Base-by-base conservation (phyloP, 1,140 invertebrate species). In the Euwallacea similis region DNA sequence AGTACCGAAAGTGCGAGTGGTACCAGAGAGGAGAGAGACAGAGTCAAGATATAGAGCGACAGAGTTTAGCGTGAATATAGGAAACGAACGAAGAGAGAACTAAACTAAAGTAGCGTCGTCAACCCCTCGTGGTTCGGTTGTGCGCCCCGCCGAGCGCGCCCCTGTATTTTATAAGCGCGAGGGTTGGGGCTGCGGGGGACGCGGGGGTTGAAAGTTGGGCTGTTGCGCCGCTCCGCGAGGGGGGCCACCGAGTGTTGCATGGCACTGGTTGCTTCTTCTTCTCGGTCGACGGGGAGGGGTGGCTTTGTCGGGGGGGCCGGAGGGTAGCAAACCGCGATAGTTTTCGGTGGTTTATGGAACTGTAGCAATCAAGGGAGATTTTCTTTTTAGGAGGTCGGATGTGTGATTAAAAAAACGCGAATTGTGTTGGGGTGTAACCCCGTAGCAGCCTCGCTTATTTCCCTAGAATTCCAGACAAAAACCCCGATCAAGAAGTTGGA, bases 261-360 rank as follows among this genome's bases (percentile, higher is more conserved):
- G 64, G 70, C 70, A 72, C 70, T 72, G 70, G 70, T 72, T 72
- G 70, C 70, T 72, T 72, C 70, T 71, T 71, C 56, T 16, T 62
- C n/a, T 50, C 46, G 9, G 44, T 16, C 11, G 43, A 11, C 11
- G 21, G 59, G 60, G 55, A 70, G 68, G 68, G 59, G 68, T 64
- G 55, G 33, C 46, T 43, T 50, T 50, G 9, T 50, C 13, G 13
- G 46, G 46, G 46, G 46, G 46, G 41, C 21, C 21, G 21, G 21
- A 33, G 21, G 21, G 21, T 33, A 4, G 21, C 21, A 33, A 33
- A 33, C 21, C 21, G 21, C 21, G 21, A 33, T 33, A 33, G 21
- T 33, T 33, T 33, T 33, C 21, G 21, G 21, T 33, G 21, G 21
- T 33, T 33, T 33, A 33, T 33, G 21, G 21, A 33, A 33, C 21